phyloP scores from a whole-genome alignment of 1,140 invertebrate species.

The Nasonia longicornis region DNA sequence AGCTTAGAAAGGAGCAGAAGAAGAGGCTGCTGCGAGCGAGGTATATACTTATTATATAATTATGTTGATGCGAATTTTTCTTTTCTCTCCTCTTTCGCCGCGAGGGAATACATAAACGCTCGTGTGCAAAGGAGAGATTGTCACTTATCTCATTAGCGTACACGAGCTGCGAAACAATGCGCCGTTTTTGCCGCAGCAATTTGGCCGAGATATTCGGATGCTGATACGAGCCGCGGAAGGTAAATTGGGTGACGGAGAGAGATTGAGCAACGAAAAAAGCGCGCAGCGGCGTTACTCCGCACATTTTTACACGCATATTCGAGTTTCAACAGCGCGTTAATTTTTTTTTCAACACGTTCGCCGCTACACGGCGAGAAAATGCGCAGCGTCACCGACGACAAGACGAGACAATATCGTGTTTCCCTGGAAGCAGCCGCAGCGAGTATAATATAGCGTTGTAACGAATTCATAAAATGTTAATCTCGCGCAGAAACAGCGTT shows the following conservation, averaged over 20 bases:
- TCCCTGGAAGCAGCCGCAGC: background rate
- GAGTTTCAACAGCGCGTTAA: no score
- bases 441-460: background rate
- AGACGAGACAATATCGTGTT: conserved; percentile 6
- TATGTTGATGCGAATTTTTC: conserved; percentile 3
- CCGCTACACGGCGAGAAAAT: background rate
- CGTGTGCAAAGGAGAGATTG: background rate
- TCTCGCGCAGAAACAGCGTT: background rate
- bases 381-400: background rate
- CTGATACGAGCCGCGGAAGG: no score
- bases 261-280: background rate
- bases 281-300: no score
- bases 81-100: background rate
- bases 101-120: background rate
- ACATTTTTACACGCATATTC: no score
- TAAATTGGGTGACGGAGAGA: no score
- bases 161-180: background rate
- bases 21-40: conserved; percentile 47
- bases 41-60: conserved; percentile 26
- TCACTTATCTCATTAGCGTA: conserved; percentile 27
- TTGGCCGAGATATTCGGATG: no score
- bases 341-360: background rate
- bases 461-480: conserved; percentile 22
- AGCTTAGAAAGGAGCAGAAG: background rate
- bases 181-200: no score